Percentiles rank a stretch among this genome's conserved stretches.
Evolutionary conservation across 2,113 vertebrate genomes (phyloP).

Genomic region (Sturnira hondurensis): DNA sequence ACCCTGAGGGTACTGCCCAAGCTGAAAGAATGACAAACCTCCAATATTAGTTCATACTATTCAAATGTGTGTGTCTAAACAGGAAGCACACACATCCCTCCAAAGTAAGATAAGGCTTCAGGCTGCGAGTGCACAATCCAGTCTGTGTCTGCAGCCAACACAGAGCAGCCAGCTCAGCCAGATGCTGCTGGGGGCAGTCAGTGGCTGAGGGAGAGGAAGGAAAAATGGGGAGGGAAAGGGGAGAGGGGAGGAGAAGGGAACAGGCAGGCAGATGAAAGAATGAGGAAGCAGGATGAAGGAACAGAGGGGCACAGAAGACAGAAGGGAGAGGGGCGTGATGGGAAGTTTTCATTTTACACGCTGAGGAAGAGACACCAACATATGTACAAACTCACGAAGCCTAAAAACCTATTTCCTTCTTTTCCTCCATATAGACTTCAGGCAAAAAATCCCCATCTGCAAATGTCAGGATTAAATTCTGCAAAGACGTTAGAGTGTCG

Average conservation of each 20-base stretch:
- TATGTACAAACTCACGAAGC: background rate
- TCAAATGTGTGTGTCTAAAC: background rate
- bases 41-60: no score
- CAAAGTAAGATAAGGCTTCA: background rate
- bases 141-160: background rate
- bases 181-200: accelerated
- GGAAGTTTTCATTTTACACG: accelerated
- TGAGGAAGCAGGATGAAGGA: background rate
- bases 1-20: background rate
- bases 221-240: background rate
- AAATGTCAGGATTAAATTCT: background rate
- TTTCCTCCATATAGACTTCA: background rate
- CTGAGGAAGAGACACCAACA: background rate
- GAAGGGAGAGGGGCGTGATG: accelerated
- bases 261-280: background rate
- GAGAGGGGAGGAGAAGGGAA: background rate
- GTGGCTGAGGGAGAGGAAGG: background rate
- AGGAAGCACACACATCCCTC: background rate
- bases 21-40: background rate
- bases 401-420: background rate
- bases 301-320: background rate
- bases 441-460: background rate
- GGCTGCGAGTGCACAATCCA: background rate
- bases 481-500: background rate
- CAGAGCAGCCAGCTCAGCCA: background rate